Percentiles rank a stretch among this genome's conserved stretches.
Conservation (phyloP, 2,888 invertebrate genomes). For the Drosophila helvetica region DNA sequence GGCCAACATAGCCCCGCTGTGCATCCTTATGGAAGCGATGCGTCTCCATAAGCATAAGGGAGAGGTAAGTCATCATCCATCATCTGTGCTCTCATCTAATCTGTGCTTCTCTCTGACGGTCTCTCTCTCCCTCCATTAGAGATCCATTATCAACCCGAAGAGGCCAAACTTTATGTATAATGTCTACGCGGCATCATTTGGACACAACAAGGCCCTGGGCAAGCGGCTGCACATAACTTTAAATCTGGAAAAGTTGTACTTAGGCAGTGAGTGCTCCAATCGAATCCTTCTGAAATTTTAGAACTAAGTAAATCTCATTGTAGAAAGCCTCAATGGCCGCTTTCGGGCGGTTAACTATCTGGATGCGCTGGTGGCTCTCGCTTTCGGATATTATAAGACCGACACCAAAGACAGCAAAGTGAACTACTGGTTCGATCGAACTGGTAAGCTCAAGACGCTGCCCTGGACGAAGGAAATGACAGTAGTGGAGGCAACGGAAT, state of each 20-base stretch:
- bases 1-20: conserved; percentile 73
- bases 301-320: background rate
- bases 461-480: conserved; percentile 68
- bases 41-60: conserved; percentile 22
- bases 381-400: conserved; percentile 79
- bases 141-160: background rate
- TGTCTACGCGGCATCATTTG: conserved; percentile 73
- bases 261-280: conserved; percentile 66
- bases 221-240: conserved; percentile 79
- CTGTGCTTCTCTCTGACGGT: background rate
- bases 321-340: conserved; percentile 58
- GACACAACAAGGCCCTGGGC: conserved; percentile 63
- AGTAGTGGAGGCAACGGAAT: conserved; percentile 56
- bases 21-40: conserved; percentile 65
- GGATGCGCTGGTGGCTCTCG: conserved; percentile 79
- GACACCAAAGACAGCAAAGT: conserved; percentile 59
- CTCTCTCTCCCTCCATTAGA: background rate
- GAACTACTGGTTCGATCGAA: conserved; percentile 68
- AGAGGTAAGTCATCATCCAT: conserved; percentile 35
- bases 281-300: background rate
- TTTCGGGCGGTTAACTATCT: conserved; percentile 60
- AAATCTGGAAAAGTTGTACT: conserved; percentile 79
- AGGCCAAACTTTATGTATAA: conserved; percentile 43
- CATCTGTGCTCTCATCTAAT: background rate
- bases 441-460: conserved; percentile 57